Base-by-base conservation (phyloP, 2,113 vertebrate genomes). In the Gallinago media region DNA sequence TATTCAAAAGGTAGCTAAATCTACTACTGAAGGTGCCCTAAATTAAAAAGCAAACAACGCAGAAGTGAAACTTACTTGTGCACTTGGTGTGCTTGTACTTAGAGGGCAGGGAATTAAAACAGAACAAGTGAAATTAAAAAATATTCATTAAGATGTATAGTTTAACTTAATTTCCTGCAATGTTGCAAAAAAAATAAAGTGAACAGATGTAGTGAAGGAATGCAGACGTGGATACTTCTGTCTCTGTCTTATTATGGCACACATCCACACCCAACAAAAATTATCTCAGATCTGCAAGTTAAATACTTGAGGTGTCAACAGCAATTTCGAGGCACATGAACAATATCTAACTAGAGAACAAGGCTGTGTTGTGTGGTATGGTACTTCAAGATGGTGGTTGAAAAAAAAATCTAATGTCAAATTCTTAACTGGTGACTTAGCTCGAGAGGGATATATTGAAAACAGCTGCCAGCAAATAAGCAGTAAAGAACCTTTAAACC, bases 361-460 rank as follows among this genome's bases (percentile, higher is more conserved):
- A 96, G 95, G 89, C 82, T 92, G 81, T 56, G 94, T 67, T 97
- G 80, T 94, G 89, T 83, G 79, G 68, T 88, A 46, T 59, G 89
- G 62, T 84, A 85, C 92, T 84, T 91, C 92, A 95, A 97, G 94
- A 97, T 95, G 95, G 91, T 95, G 96, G 95, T 23, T 95, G 77
- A 87, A 95, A 92, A 96, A 93, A 96, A 52, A 73, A 94, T 89
- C 85, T 77, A 87, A 92, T 96, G 92, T 97, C 90, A 86, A 92
- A 97, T 96, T 97, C 96, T 95, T 97, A 97, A 96, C 95, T 97
- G 97, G 97, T 96, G 89, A 89, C 88, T 94, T 89, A 96, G 90
- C 87, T 96, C 1, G 0, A 93, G 88, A 96, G 86, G 93, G 81
- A 88, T 94, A 95, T 95, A 97, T 92, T 96, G 92, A 94, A 97